Conservation (phyloP, 1,140 invertebrate species). For the Temnothorax curvispinosus region DNA sequence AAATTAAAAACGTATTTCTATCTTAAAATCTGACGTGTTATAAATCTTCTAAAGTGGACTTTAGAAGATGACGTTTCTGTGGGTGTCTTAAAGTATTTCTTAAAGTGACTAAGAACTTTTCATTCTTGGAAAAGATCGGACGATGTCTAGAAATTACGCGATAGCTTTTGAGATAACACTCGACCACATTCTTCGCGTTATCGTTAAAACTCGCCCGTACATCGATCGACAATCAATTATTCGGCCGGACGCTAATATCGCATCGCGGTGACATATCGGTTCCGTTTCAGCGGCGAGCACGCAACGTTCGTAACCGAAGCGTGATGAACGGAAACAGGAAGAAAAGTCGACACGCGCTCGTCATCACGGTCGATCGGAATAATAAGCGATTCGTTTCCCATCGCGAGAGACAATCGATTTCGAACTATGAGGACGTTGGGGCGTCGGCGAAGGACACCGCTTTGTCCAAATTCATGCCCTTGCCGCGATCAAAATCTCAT, state of each 20-base stretch:
- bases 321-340: slow-evolving; percentile 62
- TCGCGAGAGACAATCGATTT: slow-evolving; percentile 7
- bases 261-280: slow-evolving; percentile 23
- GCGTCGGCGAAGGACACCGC: background rate
- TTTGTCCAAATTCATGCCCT: background rate
- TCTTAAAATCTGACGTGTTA: background rate
- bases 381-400: slow-evolving; percentile 49
- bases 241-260: background rate
- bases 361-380: slow-evolving; percentile 56
- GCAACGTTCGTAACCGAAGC: slow-evolving; percentile 35
- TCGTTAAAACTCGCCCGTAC: background rate
- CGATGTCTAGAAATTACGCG: background rate
- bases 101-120: background rate
- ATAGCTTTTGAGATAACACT: background rate
- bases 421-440: background rate
- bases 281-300: background rate
- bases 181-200: background rate
- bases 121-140: background rate
- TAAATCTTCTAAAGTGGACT: background rate
- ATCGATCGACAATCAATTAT: slow-evolving; percentile 29
- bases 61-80: background rate
- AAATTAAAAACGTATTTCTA: background rate
- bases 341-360: slow-evolving; percentile 52
- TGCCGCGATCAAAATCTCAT: slow-evolving; percentile 6
- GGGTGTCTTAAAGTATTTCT: background rate